Evolutionary conservation across 1,140 invertebrate genomes (phyloP), one percentile per base, ranked within the genome.

Genomic region (Stegodyphus mimosarum): DNA sequence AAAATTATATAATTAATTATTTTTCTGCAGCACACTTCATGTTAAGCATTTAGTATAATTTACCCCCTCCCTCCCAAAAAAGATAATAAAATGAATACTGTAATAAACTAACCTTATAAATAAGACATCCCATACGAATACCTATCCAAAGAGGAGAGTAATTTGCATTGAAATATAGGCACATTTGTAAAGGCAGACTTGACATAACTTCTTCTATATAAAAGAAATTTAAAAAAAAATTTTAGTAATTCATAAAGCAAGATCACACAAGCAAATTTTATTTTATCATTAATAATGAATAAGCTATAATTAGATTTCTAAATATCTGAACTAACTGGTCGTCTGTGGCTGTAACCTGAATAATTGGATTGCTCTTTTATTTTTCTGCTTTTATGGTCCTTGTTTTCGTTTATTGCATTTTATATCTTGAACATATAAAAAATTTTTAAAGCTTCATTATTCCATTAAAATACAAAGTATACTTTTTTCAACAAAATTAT

Each of bases 181-280:
- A 83, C 80, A 83, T 83, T 60, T 83, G 80, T 55, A 83, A 71
- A 13, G 80, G 80, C 66, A 83, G 53, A 74, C 80, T 83, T 74
- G 80, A 83, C 49, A 83, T 60, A 33, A 83, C 48, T 83, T 83
- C 80, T 49, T 83, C 80, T 83, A 53, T 13, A 83, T 74, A 18
- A 51, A 67, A 55, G 11, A 60, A 10, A 10, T 9, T 1, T 5
- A 60, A 5, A 60, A 2, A n/a, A 10, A 0, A 2, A 5, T 60
- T 60, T 60, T 15, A 60, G 55, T 10, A 60, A 1, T 10, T 15
- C 9, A 9, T 10, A 9, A 60, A 9, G 5, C 55, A 60, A 9
- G 15, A 9, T 10, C 55, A 60, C 5, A 60, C 5, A 5, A 10
- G 15, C 15, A 60, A 10, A 60, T 60, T 10, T 60, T 10, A 10